Evolutionary conservation across 2,113 vertebrate genomes (phyloP).

Genomic region (Pangasianodon hypophthalmus): DNA sequence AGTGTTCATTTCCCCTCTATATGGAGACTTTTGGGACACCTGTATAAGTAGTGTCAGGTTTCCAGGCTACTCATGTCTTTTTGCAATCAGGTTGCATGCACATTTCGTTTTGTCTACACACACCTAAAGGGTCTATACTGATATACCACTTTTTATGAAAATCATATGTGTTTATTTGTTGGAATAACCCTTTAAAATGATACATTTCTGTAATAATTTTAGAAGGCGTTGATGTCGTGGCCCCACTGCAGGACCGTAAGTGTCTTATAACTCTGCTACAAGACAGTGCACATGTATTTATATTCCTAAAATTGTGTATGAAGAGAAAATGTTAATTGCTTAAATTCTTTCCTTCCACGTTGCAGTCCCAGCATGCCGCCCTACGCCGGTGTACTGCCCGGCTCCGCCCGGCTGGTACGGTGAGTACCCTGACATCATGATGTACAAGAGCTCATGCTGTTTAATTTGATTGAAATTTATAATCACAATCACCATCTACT

Average conservation of each 20-base stretch:
- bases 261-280: background rate
- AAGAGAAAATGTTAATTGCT: background rate
- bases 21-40: no score
- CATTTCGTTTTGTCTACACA: background rate
- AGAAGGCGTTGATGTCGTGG: slow-evolving; percentile 23
- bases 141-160: background rate
- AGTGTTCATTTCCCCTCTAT: no score
- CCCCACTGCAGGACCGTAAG: slow-evolving; percentile 47
- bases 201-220: background rate
- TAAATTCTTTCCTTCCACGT: background rate
- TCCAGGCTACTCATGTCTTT: background rate
- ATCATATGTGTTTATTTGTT: background rate
- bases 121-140: background rate
- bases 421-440: slow-evolving; percentile 59
- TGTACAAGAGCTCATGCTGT: background rate
- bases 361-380: slow-evolving; percentile 73
- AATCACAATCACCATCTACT: slow-evolving; percentile 29
- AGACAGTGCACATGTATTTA: background rate
- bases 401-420: slow-evolving; percentile 78
- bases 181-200: background rate
- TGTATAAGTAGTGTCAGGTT: background rate
- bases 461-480: background rate
- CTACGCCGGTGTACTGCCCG: slow-evolving; percentile 76
- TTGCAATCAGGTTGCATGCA: background rate
- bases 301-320: background rate